phyloP scores from a whole-genome alignment of 2,113 vertebrate species.

The Sebastes fasciatus region DNA sequence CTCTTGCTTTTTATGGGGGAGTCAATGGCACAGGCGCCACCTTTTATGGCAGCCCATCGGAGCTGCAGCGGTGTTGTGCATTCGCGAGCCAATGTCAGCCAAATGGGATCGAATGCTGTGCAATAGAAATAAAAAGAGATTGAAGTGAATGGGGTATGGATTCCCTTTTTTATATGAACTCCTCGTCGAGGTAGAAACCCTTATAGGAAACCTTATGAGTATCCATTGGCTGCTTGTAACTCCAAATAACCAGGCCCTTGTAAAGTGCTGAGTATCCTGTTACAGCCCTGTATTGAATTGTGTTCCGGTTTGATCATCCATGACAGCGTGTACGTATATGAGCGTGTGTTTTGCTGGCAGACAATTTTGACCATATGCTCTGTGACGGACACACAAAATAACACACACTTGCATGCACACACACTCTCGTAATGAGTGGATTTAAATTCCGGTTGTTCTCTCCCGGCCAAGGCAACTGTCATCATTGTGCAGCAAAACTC shows the following conservation, averaged over 20 bases:
- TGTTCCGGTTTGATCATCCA: conserved; percentile 24
- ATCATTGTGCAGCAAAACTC: conserved; percentile 66
- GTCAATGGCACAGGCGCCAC: conserved; percentile 65
- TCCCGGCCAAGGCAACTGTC: conserved; percentile 58
- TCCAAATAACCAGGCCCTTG: conserved; percentile 51
- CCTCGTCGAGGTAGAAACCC: conserved; percentile 37
- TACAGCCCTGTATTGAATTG: conserved; percentile 49
- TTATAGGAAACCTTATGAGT: conserved; percentile 43
- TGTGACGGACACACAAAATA: conserved; percentile 11
- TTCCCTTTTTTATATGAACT: conserved; percentile 56
- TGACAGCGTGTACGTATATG: conserved; percentile 1
- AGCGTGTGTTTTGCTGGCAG: conserved; percentile 29
- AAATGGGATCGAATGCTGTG: conserved; percentile 55
- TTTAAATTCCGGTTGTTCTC: conserved; percentile 65
- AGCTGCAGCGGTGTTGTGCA: conserved; percentile 45
- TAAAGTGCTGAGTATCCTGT: conserved; percentile 61
- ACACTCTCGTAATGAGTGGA: conserved; percentile 41
- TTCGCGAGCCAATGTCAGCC: conserved; percentile 49
- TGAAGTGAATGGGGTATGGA: conserved; percentile 68
- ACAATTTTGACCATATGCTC: conserved; percentile 48
- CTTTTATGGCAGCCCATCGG: conserved; percentile 65
- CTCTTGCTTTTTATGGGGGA: conserved; percentile 50
- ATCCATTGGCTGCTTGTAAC: conserved; percentile 39
- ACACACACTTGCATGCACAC: conserved; percentile 1
- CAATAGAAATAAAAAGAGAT: conserved; percentile 69